phyloP scores from a whole-genome alignment of 2,888 invertebrate genomes.

The Platerodrilus igneus region DNA sequence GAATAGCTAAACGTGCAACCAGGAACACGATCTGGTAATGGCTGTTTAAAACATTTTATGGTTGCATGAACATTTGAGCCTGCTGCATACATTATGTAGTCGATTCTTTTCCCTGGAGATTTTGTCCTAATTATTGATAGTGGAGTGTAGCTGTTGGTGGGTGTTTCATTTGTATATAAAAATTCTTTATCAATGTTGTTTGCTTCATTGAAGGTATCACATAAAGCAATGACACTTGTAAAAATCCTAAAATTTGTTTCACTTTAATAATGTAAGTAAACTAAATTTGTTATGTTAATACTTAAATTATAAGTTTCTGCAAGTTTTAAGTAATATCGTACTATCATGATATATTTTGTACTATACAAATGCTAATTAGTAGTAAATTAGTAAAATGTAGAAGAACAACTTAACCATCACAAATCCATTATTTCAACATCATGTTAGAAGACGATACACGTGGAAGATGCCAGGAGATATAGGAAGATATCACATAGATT shows the following conservation, averaged over 20 bases:
- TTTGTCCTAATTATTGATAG: slow-evolving; percentile 49
- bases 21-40: slow-evolving; percentile 70
- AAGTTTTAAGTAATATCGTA: too few relatives aligned
- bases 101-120: slow-evolving; percentile 83
- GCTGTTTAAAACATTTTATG: slow-evolving; percentile 59
- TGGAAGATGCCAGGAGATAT: too few relatives aligned
- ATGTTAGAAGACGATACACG: too few relatives aligned
- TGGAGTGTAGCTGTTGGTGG: slow-evolving; percentile 78
- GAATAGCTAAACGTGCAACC: slow-evolving; percentile 73
- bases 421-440: too few relatives aligned
- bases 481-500: too few relatives aligned
- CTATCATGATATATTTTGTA: too few relatives aligned
- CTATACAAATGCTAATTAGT: too few relatives aligned
- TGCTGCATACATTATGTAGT: slow-evolving; percentile 76
- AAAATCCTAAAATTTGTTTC: slow-evolving; percentile 55
- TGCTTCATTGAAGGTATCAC: slow-evolving; percentile 48
- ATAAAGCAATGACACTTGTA: slow-evolving; percentile 54
- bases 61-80: slow-evolving; percentile 42
- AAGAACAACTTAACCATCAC: too few relatives aligned
- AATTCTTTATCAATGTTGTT: slow-evolving; percentile 37
- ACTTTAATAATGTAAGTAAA: too few relatives aligned
- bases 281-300: too few relatives aligned
- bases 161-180: slow-evolving; percentile 71
- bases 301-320: too few relatives aligned
- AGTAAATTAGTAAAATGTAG: too few relatives aligned